Evolutionary conservation across 2,888 invertebrate species (phyloP).

Genomic region (Lycocerus yunnanus): DNA sequence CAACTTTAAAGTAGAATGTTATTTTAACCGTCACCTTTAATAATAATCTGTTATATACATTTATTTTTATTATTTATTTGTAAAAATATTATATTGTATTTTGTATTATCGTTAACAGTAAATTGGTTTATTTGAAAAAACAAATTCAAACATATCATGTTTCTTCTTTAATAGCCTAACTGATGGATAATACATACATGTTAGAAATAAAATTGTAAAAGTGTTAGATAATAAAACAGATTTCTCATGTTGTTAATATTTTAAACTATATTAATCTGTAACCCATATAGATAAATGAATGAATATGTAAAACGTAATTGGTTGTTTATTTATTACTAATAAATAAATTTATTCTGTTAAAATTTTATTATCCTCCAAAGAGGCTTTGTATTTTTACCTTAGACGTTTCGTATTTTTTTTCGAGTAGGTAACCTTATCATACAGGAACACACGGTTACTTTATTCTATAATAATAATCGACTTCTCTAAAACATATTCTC

Average conservation of each 20-base stretch:
- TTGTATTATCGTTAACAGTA: neutral
- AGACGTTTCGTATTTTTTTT: neutral
- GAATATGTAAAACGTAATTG: constrained; percentile 29
- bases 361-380: neutral
- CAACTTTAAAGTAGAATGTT: neutral
- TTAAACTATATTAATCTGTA: constrained; percentile 20
- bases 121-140: neutral
- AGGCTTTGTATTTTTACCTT: neutral
- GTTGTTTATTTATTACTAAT: constrained; percentile 28
- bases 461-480: neutral
- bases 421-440: too few relatives aligned
- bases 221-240: constrained; percentile 20
- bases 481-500: neutral
- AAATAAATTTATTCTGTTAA: constrained; percentile 30
- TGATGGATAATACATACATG: neutral
- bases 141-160: neutral
- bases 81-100: neutral
- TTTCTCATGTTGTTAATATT: constrained; percentile 13
- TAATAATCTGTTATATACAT: neutral
- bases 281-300: constrained; percentile 22
- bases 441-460: neutral
- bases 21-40: neutral
- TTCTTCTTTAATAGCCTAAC: neutral
- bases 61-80: neutral
- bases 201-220: constrained; percentile 19